Evolutionary conservation across 2,113 vertebrate genomes (phyloP).

Genomic region (Shinisaurus crocodilurus): DNA sequence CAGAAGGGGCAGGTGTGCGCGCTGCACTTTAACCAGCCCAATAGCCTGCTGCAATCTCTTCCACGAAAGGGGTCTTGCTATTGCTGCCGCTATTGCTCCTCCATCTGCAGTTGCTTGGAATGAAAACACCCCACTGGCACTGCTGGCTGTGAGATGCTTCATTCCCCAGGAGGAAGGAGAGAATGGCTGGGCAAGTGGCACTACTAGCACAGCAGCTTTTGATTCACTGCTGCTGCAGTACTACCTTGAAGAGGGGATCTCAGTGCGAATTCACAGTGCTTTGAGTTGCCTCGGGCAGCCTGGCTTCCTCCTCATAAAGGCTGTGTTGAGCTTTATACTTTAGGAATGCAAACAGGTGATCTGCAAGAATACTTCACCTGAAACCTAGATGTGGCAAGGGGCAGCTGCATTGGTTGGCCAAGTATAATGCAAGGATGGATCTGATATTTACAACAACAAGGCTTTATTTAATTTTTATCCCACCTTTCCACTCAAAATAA

Average conservation of each 20-base stretch:
- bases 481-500: too few species aligned
- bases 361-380: not conserved
- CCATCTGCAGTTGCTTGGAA: not conserved
- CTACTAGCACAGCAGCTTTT: not conserved
- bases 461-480: too few species aligned
- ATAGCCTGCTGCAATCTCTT: too few species aligned
- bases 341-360: not conserved
- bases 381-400: not conserved
- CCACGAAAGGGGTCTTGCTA: not conserved
- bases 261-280: not conserved
- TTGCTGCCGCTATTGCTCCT: too few species aligned
- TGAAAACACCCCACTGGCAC: not conserved
- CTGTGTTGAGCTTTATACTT: not conserved
- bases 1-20: not conserved
- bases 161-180: not conserved
- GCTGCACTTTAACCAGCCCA: not conserved
- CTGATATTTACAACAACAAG: too few species aligned
- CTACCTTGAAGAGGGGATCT: not conserved
- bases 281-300: not conserved
- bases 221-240: not conserved
- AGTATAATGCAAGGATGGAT: too few species aligned
- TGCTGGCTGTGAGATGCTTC: not conserved
- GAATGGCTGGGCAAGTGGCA: too few species aligned
- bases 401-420: not conserved
- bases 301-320: not conserved